Percentiles rank a stretch among this genome's conserved stretches.
Evolutionary conservation across 2,797 vertebrate species (phyloP).

Genomic region (Decapterus maruadsi): DNA sequence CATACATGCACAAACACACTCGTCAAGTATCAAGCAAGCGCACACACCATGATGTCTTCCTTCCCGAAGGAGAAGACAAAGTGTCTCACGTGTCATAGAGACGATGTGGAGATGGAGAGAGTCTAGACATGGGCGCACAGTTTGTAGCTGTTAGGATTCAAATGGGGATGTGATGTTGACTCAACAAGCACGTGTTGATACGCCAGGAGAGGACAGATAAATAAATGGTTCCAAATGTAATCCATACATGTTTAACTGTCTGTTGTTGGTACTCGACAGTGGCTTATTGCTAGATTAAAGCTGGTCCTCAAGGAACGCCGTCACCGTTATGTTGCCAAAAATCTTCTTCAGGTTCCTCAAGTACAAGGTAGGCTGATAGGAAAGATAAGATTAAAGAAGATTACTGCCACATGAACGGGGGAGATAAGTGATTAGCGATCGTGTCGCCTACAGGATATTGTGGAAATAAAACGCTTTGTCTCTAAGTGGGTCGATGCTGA

Average conservation of each 20-base stretch:
- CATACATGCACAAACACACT: constrained; percentile 15
- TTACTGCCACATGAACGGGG: constrained; percentile 13
- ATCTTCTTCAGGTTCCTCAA: constrained; percentile 19
- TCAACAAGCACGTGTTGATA: not conserved
- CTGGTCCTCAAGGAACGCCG: constrained; percentile 22
- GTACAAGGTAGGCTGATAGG: constrained; percentile 18
- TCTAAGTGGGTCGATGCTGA: not conserved
- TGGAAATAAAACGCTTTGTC: not conserved
- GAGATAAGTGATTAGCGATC: constrained; percentile 14
- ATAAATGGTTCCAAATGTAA: constrained; percentile 23
- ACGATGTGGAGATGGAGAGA: constrained; percentile 9
- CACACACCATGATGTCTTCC: constrained; percentile 21
- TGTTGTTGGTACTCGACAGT: constrained; percentile 8
- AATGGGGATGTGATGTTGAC: constrained; percentile 5
- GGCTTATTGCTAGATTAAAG: constrained; percentile 51
- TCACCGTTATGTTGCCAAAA: constrained; percentile 12
- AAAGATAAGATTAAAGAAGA: constrained; percentile 33
- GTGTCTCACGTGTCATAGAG: constrained; percentile 20
- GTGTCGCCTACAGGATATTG: not conserved
- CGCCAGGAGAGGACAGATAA: not conserved
- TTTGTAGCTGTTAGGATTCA: not conserved
- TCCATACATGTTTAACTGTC: constrained; percentile 16
- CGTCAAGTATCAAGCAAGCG: not conserved
- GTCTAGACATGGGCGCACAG: constrained; percentile 4
- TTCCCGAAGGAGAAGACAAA: constrained; percentile 30